Base-by-base conservation (phyloP, 2,113 vertebrate genomes). In the Cynoglossus semilaevis region DNA sequence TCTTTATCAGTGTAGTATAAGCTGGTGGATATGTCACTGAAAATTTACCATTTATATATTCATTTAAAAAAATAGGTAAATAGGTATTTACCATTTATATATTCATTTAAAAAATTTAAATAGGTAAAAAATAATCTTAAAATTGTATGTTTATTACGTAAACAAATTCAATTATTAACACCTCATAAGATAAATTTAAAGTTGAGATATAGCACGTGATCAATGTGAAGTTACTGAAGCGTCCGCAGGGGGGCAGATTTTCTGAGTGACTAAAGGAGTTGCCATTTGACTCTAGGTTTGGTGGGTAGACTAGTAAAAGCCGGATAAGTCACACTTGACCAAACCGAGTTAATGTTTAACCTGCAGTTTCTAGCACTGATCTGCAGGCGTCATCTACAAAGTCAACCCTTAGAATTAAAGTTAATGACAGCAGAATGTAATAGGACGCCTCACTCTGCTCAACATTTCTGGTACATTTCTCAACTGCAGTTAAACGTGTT, bases 401-500 rank as follows among this genome's bases (percentile, higher is more conserved):
- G 41, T 10, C 9, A 13, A 72, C 55, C 35, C 61, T 64, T 62
- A 47, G 37, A 16, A 29, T 19, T 11, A 40, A 0, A 38, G 0
- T 13, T 8, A 9, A 1, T 15, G 19, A 0, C 0, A 6, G 1
- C 7, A 37, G 40, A 37, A n/a, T 60, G 58, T 18, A 36, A 1
- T 0, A 61, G 7, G 59, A 60, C 1, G 9, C 44, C 47, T 56
- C 56, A 71, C 78, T 71, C 15, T 1, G 7, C 49, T 47, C 1
- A 13, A 1, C 15, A 15, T 17, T 66, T 2, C 15, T 19, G 41
- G 17, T 15, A 38, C 45, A 18, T 6, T 35, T 29, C 13, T 1
- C 0, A 18, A 3, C 5, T 9, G 16, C 16, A n/a, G 14, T 3
- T 11, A 19, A 15, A 53, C 13, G 13, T 2, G 19, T 29, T 29